A percentile compares a stretch with the other conserved stretches of the same genome.
phyloP scores from a whole-genome alignment of 2,888 invertebrate genomes.

The Clusia tigrina region DNA sequence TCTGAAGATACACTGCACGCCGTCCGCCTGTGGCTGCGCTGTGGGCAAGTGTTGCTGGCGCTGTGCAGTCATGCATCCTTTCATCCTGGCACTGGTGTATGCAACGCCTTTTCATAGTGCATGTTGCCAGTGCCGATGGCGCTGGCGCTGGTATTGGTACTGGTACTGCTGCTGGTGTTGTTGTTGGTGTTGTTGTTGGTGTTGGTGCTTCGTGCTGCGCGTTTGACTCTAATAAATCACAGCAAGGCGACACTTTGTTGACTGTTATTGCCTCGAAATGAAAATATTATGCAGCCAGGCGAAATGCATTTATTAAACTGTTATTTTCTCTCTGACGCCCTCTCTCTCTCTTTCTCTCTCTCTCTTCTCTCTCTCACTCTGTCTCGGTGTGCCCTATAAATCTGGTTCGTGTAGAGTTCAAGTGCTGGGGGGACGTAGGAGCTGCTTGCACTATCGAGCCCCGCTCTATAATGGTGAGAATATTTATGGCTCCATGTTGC shows the following conservation, averaged over 20 bases:
- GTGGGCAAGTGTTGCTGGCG: not conserved
- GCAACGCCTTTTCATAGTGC: too few relatives aligned
- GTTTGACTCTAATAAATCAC: conserved; percentile 26
- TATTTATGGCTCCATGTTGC: too few relatives aligned
- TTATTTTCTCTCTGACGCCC: not conserved
- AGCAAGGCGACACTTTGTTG: conserved; percentile 27
- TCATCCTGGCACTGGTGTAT: too few relatives aligned
- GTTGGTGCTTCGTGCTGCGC: not conserved
- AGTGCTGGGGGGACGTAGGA: too few relatives aligned
- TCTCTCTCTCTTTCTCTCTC: not conserved
- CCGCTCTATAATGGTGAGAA: too few relatives aligned
- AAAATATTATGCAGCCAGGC: conserved; percentile 25
- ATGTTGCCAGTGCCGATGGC: too few relatives aligned
- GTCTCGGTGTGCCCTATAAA: too few relatives aligned
- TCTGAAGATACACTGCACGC: not conserved
- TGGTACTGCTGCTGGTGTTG: not conserved
- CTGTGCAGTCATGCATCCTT: not conserved
- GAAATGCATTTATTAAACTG: conserved; percentile 26
- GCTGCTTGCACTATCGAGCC: too few relatives aligned
- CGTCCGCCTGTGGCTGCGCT: too few relatives aligned
- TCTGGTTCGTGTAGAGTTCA: too few relatives aligned
- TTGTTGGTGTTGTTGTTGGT: not conserved
- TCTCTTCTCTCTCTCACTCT: too few relatives aligned
- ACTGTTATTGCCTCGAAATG: conserved; percentile 30
- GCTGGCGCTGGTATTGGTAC: too few relatives aligned